Evolutionary conservation across 2,797 vertebrate genomes (phyloP).

Genomic region (Erpetoichthys calabaricus): DNA sequence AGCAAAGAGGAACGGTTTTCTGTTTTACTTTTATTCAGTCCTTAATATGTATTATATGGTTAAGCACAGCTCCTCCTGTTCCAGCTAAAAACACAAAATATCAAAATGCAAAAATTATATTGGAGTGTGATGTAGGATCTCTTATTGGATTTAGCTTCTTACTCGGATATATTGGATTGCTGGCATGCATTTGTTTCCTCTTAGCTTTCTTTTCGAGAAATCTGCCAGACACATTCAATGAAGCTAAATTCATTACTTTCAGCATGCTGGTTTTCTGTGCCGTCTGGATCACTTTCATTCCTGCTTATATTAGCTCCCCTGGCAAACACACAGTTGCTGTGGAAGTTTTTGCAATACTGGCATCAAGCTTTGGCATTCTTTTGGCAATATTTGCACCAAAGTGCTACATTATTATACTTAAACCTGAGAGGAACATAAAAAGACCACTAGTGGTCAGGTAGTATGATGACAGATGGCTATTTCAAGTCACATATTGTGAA

Average conservation of each 20-base stretch:
- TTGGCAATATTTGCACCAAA: conserved; percentile 50
- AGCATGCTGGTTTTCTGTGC: conserved; percentile 55
- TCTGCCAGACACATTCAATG: conserved; percentile 49
- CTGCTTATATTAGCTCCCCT: conserved; percentile 46
- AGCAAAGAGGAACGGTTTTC: conserved; percentile 40
- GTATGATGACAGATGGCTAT: too few relatives aligned
- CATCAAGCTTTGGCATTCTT: conserved; percentile 45
- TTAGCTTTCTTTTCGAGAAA: conserved; percentile 45
- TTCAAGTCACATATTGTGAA: too few relatives aligned
- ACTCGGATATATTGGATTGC: conserved; percentile 44
- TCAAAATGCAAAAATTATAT: conserved; percentile 32
- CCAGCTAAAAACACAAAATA: conserved; percentile 30
- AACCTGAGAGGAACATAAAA: conserved; percentile 41
- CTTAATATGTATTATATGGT: conserved; percentile 42
- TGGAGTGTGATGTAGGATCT: conserved; percentile 43
- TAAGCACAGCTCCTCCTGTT: conserved; percentile 34
- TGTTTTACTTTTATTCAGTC: conserved; percentile 40
- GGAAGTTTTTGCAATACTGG: conserved; percentile 50
- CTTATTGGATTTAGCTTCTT: conserved; percentile 44
- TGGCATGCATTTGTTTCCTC: conserved; percentile 42
- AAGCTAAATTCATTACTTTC: conserved; percentile 44
- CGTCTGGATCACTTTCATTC: conserved; percentile 53
- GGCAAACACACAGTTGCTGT: conserved; percentile 52
- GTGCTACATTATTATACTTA: conserved; percentile 44
- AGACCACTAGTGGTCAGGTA: conserved; percentile 25